phyloP scores from a whole-genome alignment of 1,140 invertebrate genomes.

The Trichoplusia ni region DNA sequence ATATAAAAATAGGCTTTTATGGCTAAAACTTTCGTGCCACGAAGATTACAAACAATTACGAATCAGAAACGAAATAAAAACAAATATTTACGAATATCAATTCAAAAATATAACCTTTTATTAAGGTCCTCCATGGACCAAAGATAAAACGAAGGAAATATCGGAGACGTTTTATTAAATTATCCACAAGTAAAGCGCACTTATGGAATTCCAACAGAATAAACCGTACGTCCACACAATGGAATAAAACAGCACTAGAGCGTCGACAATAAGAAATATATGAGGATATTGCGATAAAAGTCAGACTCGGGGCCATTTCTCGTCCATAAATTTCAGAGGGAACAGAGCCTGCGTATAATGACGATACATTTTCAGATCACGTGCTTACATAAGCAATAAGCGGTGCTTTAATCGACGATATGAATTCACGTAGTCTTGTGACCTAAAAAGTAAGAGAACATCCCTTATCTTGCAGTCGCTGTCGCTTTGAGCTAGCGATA shows the following conservation, averaged over 20 bases:
- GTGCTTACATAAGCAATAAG: slow-evolving; percentile 12
- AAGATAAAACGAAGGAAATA: background rate
- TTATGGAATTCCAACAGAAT: slow-evolving; percentile 11
- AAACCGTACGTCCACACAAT: background rate
- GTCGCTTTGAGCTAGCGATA: too few relatives aligned
- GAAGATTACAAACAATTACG: too few relatives aligned
- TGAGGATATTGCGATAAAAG: slow-evolving; percentile 37
- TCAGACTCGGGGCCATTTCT: slow-evolving; percentile 23
- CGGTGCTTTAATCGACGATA: slow-evolving; percentile 14
- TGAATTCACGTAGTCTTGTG: slow-evolving; percentile 14
- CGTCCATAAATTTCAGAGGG: slow-evolving; percentile 35
- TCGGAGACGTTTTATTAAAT: background rate
- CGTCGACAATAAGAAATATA: slow-evolving; percentile 37
- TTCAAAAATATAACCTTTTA: background rate
- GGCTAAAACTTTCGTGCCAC: too few relatives aligned
- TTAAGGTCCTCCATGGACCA: background rate
- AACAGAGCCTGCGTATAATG: slow-evolving; percentile 28
- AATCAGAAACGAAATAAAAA: too few relatives aligned
- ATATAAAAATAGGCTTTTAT: too few relatives aligned
- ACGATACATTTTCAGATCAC: slow-evolving; percentile 40
- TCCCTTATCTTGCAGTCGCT: too few relatives aligned
- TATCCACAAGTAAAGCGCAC: background rate
- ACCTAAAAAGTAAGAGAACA: slow-evolving; percentile 20
- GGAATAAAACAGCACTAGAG: slow-evolving; percentile 14
- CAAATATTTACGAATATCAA: too few relatives aligned